Evolutionary conservation across 2,113 vertebrate species (phyloP), one percentile per base, ranked within the genome.

Genomic region (Megaleporinus macrocephalus): DNA sequence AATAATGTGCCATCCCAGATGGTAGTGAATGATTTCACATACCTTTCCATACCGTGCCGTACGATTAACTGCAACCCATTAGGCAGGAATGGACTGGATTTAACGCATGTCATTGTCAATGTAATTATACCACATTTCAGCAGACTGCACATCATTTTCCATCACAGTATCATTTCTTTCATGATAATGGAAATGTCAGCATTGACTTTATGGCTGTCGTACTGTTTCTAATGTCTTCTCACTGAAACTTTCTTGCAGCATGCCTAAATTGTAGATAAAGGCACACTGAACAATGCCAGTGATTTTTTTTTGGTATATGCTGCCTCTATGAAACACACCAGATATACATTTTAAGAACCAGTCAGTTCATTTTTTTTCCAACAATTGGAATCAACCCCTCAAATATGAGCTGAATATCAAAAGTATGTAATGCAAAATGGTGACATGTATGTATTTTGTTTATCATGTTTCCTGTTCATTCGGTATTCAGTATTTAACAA

Each of bases 151-250:
- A 24, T 36, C 30, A 68, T 70, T 41, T 44, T 44, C 41, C 33
- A 41, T 70, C 33, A 70, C 66, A 44, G 5, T 44, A 41, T 18
- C 66, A 24, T 1, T 44, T 24, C 33, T 44, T 13, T 70, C 36
- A 44, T 24, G 22, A n/a, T 68, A 68, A 68, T 68, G 65, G 24
- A 70, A n/a, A 24, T 70, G 41, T 44, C 33, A 70, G 36, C 66
- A 44, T 30, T 70, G 22, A 41, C 18, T 33, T 5, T 33, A 68
- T 30, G 20, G 36, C 66, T 69, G 9, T 30, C 22, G 47, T 15
- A 30, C 29, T 33, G 11, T 68, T 36, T 57, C 20, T 36, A 20
- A 44, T 22, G 12, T 44, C 33, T 69, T 69, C 16, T 69, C 11
- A 41, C 33, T 13, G 7, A 61, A 10, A 24, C 22, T 26, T 61